phyloP scores from a whole-genome alignment of 2,113 vertebrate genomes.

The Microtus montanus region DNA sequence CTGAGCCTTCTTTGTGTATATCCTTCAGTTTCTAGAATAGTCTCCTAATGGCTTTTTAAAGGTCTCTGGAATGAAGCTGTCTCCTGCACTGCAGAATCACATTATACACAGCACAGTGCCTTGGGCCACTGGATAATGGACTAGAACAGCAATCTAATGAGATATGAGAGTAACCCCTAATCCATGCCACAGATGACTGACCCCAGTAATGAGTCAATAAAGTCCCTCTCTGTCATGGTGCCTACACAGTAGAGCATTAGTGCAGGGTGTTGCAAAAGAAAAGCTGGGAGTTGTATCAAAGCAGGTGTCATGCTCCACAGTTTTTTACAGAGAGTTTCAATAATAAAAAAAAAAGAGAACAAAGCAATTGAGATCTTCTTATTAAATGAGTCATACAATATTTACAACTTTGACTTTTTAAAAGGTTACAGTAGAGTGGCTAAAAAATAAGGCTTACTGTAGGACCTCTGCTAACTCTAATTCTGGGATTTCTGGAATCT shows the following conservation, averaged over 20 bases:
- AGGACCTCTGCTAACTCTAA: background rate
- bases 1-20: background rate
- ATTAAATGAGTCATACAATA: background rate
- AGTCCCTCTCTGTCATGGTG: background rate
- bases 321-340: background rate
- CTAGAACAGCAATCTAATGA: conserved; percentile 18
- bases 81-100: background rate
- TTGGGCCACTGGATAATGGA: background rate
- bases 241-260: background rate
- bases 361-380: background rate
- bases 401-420: background rate
- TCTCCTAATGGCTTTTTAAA: background rate
- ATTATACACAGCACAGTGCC: background rate
- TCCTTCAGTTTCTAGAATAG: conserved; percentile 6
- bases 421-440: background rate
- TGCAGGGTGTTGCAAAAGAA: background rate
- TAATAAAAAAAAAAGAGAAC: background rate
- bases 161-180: conserved; percentile 6
- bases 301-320: background rate
- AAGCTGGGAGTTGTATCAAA: background rate
- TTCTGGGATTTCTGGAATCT: background rate
- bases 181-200: conserved; percentile 8
- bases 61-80: conserved; percentile 17
- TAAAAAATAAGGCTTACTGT: background rate
- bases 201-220: conserved; percentile 18